Base-by-base conservation (phyloP, 2,797 vertebrate species). In the Simalia tracyae region DNA sequence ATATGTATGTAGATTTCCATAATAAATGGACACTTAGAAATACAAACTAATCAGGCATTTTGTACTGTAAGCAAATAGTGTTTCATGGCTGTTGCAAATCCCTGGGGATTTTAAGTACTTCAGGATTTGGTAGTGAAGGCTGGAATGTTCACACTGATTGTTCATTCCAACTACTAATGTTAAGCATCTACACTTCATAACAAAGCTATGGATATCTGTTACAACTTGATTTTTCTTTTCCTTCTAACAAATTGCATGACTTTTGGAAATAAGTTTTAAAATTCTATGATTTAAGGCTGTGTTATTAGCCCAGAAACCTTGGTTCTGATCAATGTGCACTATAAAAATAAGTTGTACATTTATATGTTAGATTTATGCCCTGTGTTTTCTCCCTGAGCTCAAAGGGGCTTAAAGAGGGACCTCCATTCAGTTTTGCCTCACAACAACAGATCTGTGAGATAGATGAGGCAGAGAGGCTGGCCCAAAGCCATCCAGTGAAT, bases 281-380 rank as follows among this genome's bases (percentile, higher is more conserved):
- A 89, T 90, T 95, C 94, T 90, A 60, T 94, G 95, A 95, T 95
- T 95, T 96, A 95, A 92, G 92, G 94, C 96, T 93, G 96, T 96
- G 93, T 97, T 94, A 95, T 95, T 95, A 95, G 92, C 95, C 94
- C 90, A 0, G 94, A 96, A 96, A 92, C 94, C 93, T 96, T 95
- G 91, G 93, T 91, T 94, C 57, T 94, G 95, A 96, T 96, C 93
- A 94, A 94, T 90, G 92, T 92, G 0, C 91, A 24, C 89, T 92
- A 92, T 93, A n/a, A 95, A 96, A 95, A 93, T 92, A 94, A 89
- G 94, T 94, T 95, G 95, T 72, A 14, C 36, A n/a, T 22, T 72
- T 72, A 31, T 31, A 95, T 1, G 54, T 90, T 61, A 89, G 90
- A 91, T 93, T 89, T 93, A 92, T 86, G 76, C 88, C 81, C 90